phyloP scores from a whole-genome alignment of 1,140 invertebrate genomes.

The Drosophila kurseongensis region DNA sequence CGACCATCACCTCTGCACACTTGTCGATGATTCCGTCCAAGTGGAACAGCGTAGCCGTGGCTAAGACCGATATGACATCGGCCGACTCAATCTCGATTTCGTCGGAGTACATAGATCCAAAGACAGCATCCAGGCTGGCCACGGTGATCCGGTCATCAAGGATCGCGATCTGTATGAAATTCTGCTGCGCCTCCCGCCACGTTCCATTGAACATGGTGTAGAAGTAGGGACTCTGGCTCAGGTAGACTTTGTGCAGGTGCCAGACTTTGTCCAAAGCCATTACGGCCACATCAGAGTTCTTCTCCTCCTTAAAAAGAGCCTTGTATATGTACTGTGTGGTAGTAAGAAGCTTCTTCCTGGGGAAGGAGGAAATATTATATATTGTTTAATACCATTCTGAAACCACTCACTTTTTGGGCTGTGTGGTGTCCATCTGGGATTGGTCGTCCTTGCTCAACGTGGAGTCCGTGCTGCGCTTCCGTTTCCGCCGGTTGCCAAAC shows the following conservation, averaged over 20 bases:
- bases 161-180: slow-evolving; percentile 89
- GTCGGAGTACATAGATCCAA: slow-evolving; percentile 92
- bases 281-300: slow-evolving; percentile 91
- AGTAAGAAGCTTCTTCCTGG: slow-evolving; percentile 89
- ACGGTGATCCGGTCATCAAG: slow-evolving; percentile 90
- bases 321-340: slow-evolving; percentile 93
- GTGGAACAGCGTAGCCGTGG: slow-evolving; percentile 91
- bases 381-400: neutral
- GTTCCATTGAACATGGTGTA: slow-evolving; percentile 93
- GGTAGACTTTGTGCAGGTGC: slow-evolving; percentile 92
- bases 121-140: slow-evolving; percentile 89
- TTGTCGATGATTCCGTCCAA: slow-evolving; percentile 91
- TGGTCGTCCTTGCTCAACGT: slow-evolving; percentile 46
- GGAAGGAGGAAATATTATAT: slow-evolving; percentile 15
- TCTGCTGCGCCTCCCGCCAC: slow-evolving; percentile 91
- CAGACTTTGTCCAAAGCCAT: slow-evolving; percentile 90
- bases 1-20: slow-evolving; percentile 91
- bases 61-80: slow-evolving; percentile 89
- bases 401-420: slow-evolving; percentile 73
- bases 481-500: slow-evolving; percentile 66
- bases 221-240: slow-evolving; percentile 93
- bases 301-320: slow-evolving; percentile 91
- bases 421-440: slow-evolving; percentile 37
- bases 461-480: slow-evolving; percentile 72
- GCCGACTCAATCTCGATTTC: slow-evolving; percentile 90